phyloP scores from a whole-genome alignment of 2,113 vertebrate species.

The Saguinus midas region DNA sequence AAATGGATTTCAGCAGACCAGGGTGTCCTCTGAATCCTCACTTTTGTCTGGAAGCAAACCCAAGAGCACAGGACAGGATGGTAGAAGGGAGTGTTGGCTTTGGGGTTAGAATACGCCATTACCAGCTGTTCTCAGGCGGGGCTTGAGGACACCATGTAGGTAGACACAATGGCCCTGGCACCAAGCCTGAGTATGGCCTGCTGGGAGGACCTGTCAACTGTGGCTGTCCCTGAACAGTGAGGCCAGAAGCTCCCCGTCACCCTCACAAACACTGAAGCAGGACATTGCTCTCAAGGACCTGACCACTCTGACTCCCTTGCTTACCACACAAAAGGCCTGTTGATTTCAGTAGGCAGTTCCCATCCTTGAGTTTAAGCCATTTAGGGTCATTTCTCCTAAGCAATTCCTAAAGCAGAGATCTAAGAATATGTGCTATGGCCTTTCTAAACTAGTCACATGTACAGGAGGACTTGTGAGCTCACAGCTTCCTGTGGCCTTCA shows the following conservation, averaged over 20 bases:
- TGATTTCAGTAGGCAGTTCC: not conserved
- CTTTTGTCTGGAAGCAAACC: not conserved
- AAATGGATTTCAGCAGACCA: not conserved
- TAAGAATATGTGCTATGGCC: not conserved
- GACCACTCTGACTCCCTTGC: not conserved
- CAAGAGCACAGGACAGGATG: too few species aligned
- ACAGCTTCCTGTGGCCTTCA: not conserved
- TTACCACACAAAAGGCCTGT: not conserved
- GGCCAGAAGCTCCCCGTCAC: too few species aligned
- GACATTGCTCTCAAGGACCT: not conserved
- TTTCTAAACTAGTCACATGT: not conserved
- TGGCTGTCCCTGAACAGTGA: not conserved
- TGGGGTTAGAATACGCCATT: not conserved
- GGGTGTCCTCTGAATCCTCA: not conserved
- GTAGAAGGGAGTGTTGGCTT: not conserved
- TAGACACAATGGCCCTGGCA: accelerated
- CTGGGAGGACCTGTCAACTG: not conserved
- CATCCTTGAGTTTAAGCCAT: not conserved
- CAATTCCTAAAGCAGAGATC: not conserved
- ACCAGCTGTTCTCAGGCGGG: not conserved
- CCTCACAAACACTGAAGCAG: not conserved
- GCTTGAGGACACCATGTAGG: accelerated
- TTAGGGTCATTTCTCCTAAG: not conserved
- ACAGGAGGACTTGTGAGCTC: not conserved
- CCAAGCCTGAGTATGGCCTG: not conserved